These are phyloP conservation scores for Philotrypesis tridentata DNA, from an alignment of 1,140 invertebrate species.

Conservation along the genomic window DNA sequence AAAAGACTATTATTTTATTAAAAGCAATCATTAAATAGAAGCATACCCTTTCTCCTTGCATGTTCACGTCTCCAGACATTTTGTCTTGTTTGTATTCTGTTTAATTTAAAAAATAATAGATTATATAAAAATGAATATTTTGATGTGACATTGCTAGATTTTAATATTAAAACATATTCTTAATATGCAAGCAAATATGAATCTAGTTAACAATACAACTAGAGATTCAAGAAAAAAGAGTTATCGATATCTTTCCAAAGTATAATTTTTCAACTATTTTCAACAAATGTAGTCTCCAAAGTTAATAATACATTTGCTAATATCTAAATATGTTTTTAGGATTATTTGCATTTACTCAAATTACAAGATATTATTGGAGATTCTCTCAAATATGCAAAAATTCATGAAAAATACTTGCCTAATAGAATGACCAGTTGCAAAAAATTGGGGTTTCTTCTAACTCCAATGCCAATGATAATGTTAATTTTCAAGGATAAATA, in stretches of 20 bases:
- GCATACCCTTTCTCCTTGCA: conserved; percentile 67
- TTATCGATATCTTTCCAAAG: neutral
- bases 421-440: neutral
- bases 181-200: neutral
- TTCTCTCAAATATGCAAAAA: neutral
- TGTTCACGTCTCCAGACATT: conserved; percentile 68
- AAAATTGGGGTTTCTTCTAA: conserved; percentile 6
- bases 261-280: neutral
- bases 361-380: neutral
- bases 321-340: neutral
- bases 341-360: neutral
- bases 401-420: conserved; percentile 34
- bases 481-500: conserved; percentile 42
- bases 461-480: conserved; percentile 28
- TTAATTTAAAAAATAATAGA: conserved; percentile 38
- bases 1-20: neutral
- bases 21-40: neutral
- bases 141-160: neutral
- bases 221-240: neutral
- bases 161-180: conserved; percentile 30
- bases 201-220: neutral
- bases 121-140: conserved; percentile 26
- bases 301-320: conserved; percentile 12
- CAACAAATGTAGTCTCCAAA: neutral
- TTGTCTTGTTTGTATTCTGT: conserved; percentile 45